Evolutionary conservation across 2,888 invertebrate genomes (phyloP), one percentile per base, ranked within the genome.

Genomic region (Heliconius sara): DNA sequence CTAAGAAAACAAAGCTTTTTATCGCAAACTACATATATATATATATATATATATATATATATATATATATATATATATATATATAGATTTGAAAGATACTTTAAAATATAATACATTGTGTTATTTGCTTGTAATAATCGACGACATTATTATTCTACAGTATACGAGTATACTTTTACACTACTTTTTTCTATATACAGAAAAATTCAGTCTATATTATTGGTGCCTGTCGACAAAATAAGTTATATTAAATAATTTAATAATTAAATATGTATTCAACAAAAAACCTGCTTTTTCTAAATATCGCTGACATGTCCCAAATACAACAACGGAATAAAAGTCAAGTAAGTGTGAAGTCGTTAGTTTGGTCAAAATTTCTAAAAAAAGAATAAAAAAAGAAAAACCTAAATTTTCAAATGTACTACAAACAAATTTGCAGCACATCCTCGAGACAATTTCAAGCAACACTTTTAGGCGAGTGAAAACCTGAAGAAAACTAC

Each of bases 371-470:
- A 27, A 30, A 19, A 19, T 25, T 57, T 65, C 6, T 9, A 74
- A 27, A 43, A 43, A 27, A 34, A 52, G 19, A 63, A 39, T 5
- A 60, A 27, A 39, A 57, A 73, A 71, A 75, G 70, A 79, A 30
- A 63, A 70, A 68, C 43, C 47, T 65, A 77, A 73, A 72, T 68
- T 79, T 79, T 76, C 60, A 66, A 57, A 74, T 76, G 66, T 60
- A 78, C 68, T 78, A 78, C 75, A 67, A 57, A 63, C 71, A 76
- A 76, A 78, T 73, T 80, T 81, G 67, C 60, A 79, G 76, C 73
- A 76, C 78, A 78, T 74, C 47, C 81, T 81, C 80, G 80, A 81
- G 81, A 81, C 81, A 68, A 66, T 78, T 80, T 81, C 75, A 76
- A 81, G 80, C 76, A 70, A 80, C 81, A 81, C 81, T 81, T 81